Evolutionary conservation across 2,797 vertebrate genomes (phyloP).

Genomic region (Pterois miles): DNA sequence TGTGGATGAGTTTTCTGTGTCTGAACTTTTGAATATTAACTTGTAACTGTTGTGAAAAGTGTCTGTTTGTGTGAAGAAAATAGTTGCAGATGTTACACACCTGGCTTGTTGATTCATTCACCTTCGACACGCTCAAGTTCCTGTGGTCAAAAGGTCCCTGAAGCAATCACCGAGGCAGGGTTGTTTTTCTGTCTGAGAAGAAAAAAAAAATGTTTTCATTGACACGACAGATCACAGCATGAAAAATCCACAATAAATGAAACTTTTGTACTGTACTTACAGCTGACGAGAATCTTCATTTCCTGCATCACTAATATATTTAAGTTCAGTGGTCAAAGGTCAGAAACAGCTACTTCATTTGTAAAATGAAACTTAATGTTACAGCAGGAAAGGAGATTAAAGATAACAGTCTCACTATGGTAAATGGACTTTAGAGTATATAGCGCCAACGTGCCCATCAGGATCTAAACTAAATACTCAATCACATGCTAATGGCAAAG

Average conservation of each 20-base stretch:
- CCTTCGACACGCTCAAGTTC: not conserved
- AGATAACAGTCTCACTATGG: not conserved
- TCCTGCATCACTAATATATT: not conserved
- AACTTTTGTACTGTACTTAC: not conserved
- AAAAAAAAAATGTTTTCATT: not conserved
- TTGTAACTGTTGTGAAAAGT: slow-evolving; percentile 46
- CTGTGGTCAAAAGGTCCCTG: not conserved
- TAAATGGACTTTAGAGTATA: too few species aligned
- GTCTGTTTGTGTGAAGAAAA: slow-evolving; percentile 33
- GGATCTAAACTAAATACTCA: too few species aligned
- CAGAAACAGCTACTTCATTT: not conserved
- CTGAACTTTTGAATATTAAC: slow-evolving; percentile 29
- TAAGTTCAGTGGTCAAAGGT: not conserved
- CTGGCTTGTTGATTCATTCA: not conserved
- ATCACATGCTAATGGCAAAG: too few species aligned
- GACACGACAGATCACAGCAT: not conserved
- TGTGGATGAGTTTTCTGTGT: slow-evolving; percentile 41
- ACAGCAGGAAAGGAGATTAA: not conserved
- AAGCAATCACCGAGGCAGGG: not conserved
- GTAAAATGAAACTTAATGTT: not conserved
- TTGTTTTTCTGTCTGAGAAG: not conserved
- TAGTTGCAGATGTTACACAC: not conserved
- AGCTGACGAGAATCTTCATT: not conserved
- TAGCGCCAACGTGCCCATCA: too few species aligned
- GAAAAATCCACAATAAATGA: not conserved